Base-by-base conservation (phyloP, 2,113 vertebrate species). In the Garra rufa region DNA sequence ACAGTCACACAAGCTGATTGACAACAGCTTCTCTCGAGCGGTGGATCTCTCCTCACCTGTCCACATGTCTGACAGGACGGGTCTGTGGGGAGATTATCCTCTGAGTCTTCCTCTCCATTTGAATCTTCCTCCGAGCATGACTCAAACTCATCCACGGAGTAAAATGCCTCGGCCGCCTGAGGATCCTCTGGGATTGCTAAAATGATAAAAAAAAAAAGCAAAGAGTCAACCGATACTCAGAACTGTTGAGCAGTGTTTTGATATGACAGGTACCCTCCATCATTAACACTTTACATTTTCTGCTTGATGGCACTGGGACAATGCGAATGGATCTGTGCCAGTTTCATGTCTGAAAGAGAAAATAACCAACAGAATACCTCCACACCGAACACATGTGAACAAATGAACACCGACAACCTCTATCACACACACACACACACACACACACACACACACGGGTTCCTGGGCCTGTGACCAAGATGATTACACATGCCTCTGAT, bases 141-240 rank as follows among this genome's bases (percentile, higher is more conserved):
- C 61, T 97, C 96, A 87, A 97, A 97, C 0, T 88, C 89, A 63
- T 97, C 96, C 38, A 94, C 89, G 30, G 95, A 94, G 74, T 92
- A 92, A 91, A 95, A 96, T 84, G 93, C 92, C 87, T 98, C 96
- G 81, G 96, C 95, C 46, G 90, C 76, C 28, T 88, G 90, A 5
- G 96, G 95, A 76, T 97, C 96, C 92, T 96, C 96, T 0, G 96
- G 96, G 84, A 97, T 96, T 46, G 91, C 96, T 97, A 86, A 46
- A 90, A 91, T 1, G 69, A 44, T 69, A 34, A 83, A 79, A 24
- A 76, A n/a, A 70, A n/a, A 38, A 3, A 55, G 44, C 44, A 69
- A 21, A 70, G 19, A 15, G 17, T 61, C 2, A 76, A 52, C 26
- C 1, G 15, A 75, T 44, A 71, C 11, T 71, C 21, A 6, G 38